Base-by-base conservation (phyloP, 2,797 vertebrate species). In the Channallabes apus region DNA sequence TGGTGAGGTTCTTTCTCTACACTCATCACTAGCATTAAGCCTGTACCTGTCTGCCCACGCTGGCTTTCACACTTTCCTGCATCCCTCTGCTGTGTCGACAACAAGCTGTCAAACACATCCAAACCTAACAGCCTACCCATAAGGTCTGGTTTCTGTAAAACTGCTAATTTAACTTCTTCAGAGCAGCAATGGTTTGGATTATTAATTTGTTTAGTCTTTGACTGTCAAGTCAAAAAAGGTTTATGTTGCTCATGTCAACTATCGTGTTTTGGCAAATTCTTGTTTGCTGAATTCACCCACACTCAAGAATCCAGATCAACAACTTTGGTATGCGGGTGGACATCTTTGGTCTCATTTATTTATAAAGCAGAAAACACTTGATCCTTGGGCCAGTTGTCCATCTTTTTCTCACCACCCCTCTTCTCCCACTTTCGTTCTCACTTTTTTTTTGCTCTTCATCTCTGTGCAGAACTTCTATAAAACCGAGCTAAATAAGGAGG, bases 401-500 rank as follows among this genome's bases (percentile, higher is more conserved):
- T 22, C 77, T 41, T 38, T 68, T 78, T 62, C 73, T 83, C 78
- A 67, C 86, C 46, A 9, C 11, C 41, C 6, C 20, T 18, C n/a
- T 46, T 62, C 35, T 24, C 27, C 29, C 29, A 58, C 72, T 58
- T 7, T 41, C 46, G 73, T 77, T 22, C 68, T 41, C 68, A 4
- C 3, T 82, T 29, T 7, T 71, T 68, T 0, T 67, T 68, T 22
- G 62, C 7, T 22, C 32, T 35, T 38, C 20, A 17, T 35, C 58
- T 61, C 82, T 87, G 90, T 88, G 24, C 94, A 99, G 98, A 99
- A 99, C 93, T 99, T 99, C 93, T 99, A 99, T 93, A 99, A 99
- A 94, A 99, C 97, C 0, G 98, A 99, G 90, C 89, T 99, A 91
- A 99, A 99, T 93, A 99, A 99, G 91, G 98, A 99, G 91, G 98